These are phyloP conservation scores for Equus przewalskii DNA, from an alignment of 2,113 vertebrate genomes.

Conservation along the genomic window DNA sequence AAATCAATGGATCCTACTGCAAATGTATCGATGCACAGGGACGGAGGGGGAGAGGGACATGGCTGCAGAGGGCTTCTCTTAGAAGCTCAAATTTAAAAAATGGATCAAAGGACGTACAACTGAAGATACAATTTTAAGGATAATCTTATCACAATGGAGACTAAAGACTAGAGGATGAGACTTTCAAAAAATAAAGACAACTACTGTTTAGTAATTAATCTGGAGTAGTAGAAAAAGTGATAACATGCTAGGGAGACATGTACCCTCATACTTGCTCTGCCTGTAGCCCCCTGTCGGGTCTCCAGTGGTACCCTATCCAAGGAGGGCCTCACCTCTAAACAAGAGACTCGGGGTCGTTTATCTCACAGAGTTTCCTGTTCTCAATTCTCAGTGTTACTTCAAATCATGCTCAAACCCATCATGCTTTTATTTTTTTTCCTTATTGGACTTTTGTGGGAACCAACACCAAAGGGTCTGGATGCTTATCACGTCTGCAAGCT, in stretches of 20 bases:
- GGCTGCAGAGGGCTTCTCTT: background rate
- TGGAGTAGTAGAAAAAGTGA: background rate
- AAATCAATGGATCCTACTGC: background rate
- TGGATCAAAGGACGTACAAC: background rate
- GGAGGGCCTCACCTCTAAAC: background rate
- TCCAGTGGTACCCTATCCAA: background rate
- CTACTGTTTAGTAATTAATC: background rate
- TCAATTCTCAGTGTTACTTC: constrained; percentile 26
- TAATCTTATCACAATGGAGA: background rate
- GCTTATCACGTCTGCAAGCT: background rate
- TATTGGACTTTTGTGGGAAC: background rate
- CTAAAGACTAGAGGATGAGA: background rate
- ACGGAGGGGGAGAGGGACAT: background rate
- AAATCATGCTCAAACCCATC: background rate
- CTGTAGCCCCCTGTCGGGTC: background rate
- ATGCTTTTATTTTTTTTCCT: background rate
- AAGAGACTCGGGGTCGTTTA: background rate
- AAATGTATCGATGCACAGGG: background rate
- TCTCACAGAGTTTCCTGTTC: background rate
- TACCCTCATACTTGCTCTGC: background rate
- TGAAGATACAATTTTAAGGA: background rate
- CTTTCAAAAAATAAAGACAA: background rate
- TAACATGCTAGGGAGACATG: background rate
- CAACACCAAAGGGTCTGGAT: background rate
- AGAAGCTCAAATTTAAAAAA: background rate